Evolutionary conservation across 2,888 invertebrate species (phyloP).

Genomic region (Epinotia nisella): DNA sequence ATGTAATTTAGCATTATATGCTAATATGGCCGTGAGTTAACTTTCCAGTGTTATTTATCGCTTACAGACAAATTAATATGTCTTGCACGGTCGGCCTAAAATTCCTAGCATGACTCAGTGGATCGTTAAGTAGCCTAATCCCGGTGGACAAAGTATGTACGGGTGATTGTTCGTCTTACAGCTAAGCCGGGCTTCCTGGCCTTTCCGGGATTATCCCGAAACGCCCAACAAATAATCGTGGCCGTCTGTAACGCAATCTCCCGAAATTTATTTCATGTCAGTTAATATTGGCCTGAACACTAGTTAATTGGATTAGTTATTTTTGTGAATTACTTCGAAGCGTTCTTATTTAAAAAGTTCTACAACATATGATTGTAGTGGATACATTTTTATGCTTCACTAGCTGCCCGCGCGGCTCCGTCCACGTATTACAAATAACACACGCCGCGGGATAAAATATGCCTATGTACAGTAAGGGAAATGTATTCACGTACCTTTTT

Average conservation of each 20-base stretch:
- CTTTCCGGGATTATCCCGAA: conserved; percentile 30
- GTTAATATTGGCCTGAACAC: background rate
- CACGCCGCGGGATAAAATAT: too few relatives aligned
- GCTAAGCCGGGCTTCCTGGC: conserved; percentile 15
- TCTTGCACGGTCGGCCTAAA: background rate
- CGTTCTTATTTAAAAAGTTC: background rate
- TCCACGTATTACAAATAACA: too few relatives aligned
- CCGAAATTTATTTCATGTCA: conserved; percentile 19
- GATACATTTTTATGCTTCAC: too few relatives aligned
- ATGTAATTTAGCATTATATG: too few relatives aligned
- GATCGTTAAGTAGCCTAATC: conserved; percentile 13
- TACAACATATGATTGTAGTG: too few relatives aligned
- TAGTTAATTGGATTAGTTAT: background rate
- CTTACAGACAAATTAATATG: background rate
- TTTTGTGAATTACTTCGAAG: background rate
- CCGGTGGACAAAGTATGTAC: conserved; percentile 17
- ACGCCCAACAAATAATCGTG: conserved; percentile 19
- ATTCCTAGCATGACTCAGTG: conserved; percentile 4
- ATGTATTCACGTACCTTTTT: too few relatives aligned
- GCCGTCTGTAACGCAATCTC: conserved; percentile 22
- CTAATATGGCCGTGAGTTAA: too few relatives aligned
- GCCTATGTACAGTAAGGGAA: too few relatives aligned
- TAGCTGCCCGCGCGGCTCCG: too few relatives aligned
- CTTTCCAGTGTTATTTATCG: background rate
- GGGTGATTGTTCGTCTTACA: conserved; percentile 16